phyloP scores from a whole-genome alignment of 2,888 invertebrate genomes.

The Alviniconcha strummeri region DNA sequence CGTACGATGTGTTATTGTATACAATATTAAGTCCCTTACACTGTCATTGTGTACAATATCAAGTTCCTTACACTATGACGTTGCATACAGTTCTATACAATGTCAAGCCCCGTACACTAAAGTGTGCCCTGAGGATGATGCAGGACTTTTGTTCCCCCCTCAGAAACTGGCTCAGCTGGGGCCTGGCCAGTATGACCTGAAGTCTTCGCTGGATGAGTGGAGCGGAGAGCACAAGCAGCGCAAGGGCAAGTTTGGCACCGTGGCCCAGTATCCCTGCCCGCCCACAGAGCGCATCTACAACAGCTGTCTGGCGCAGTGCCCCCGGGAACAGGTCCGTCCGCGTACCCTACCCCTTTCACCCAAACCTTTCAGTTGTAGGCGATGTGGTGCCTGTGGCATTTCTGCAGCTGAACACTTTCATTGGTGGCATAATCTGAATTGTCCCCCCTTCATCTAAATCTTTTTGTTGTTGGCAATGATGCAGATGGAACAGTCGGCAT shows the following conservation, averaged over 20 bases:
- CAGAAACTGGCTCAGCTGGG: slow-evolving; percentile 65
- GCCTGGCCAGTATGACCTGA: slow-evolving; percentile 67
- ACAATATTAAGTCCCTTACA: too few species aligned
- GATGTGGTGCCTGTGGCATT: neutral
- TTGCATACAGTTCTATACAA: too few species aligned
- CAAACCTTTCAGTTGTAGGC: neutral
- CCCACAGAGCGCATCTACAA: slow-evolving; percentile 67
- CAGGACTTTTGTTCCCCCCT: too few species aligned
- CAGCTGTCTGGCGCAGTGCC: slow-evolving; percentile 64
- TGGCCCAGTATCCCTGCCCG: slow-evolving; percentile 63
- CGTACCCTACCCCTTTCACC: neutral
- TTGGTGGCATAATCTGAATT: neutral
- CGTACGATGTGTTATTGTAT: too few species aligned
- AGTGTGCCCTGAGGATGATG: too few species aligned
- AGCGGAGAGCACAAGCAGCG: slow-evolving; percentile 57
- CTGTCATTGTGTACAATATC: too few species aligned
- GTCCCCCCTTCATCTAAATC: too few species aligned
- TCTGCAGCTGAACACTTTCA: too few species aligned
- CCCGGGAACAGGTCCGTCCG: slow-evolving; percentile 40
- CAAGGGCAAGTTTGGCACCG: slow-evolving; percentile 68
- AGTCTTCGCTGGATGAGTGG: slow-evolving; percentile 64
- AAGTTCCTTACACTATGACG: too few species aligned
- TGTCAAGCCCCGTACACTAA: too few species aligned
- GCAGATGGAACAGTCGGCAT: neutral
- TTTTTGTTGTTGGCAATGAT: neutral